phyloP scores from a whole-genome alignment of 2,888 invertebrate genomes.

The Cephus sareptanus region DNA sequence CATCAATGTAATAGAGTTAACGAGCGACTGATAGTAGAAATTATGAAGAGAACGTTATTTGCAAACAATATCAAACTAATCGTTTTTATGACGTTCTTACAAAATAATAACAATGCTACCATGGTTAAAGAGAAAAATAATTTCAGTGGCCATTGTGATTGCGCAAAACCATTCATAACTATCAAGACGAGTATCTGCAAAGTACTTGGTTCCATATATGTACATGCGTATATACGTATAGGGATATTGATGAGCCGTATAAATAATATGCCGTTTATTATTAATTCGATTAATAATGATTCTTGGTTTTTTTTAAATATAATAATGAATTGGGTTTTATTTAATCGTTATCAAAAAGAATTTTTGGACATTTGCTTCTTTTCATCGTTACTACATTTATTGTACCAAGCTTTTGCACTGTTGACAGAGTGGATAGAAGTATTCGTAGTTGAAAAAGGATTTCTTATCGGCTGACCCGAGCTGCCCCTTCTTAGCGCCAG shows the following conservation, averaged over 20 bases:
- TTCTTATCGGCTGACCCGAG: constrained; percentile 32
- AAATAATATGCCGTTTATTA: neutral
- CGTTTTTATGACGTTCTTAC: neutral
- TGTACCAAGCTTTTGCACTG: neutral
- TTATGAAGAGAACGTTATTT: neutral
- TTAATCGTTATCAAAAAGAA: neutral
- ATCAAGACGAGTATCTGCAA: neutral
- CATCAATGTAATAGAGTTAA: neutral
- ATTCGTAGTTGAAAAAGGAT: constrained; percentile 24
- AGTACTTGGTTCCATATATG: neutral
- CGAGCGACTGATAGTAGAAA: neutral
- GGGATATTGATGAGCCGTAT: neutral
- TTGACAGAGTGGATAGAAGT: constrained; percentile 9
- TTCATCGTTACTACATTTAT: neutral
- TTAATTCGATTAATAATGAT: neutral
- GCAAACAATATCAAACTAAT: neutral
- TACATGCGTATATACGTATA: neutral
- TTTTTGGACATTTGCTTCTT: neutral
- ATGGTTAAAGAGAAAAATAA: neutral
- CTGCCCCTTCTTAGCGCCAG: constrained; percentile 11
- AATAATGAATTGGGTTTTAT: neutral
- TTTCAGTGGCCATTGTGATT: neutral
- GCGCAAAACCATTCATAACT: neutral
- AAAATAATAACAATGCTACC: neutral
- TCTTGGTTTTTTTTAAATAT: neutral